Conservation (phyloP, 2,113 vertebrate genomes). For the Aptenodytes patagonicus region DNA sequence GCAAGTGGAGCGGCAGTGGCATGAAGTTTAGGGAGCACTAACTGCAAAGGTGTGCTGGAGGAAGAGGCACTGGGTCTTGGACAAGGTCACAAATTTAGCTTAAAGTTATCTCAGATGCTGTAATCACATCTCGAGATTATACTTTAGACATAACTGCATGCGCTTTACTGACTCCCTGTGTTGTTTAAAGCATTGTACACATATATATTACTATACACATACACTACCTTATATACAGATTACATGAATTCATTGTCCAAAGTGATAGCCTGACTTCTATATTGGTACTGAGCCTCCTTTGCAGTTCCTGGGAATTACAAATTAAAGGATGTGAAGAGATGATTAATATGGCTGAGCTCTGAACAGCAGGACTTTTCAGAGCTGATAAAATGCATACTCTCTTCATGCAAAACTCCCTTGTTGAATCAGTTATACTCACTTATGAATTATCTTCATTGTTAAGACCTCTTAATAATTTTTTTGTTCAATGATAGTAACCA, state of each 20-base stretch:
- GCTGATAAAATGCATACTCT: background rate
- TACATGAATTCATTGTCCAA: background rate
- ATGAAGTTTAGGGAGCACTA: background rate
- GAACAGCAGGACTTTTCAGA: background rate
- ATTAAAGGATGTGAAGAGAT: background rate
- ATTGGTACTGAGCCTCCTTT: background rate
- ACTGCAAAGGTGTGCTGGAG: background rate
- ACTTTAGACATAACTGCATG: background rate
- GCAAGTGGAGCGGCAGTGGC: background rate
- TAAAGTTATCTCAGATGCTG: background rate
- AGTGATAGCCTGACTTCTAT: background rate
- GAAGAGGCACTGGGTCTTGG: background rate
- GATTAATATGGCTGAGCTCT: background rate
- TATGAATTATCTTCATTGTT: background rate
- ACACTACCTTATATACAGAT: background rate
- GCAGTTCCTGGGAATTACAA: background rate
- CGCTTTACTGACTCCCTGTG: background rate
- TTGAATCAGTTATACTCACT: background rate
- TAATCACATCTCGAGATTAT: background rate
- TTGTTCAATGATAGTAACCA: background rate
- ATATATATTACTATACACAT: background rate
- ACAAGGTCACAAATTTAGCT: background rate
- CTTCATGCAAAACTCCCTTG: background rate
- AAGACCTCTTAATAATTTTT: background rate
- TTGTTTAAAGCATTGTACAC: background rate